These are phyloP conservation scores for Capromys pilorides DNA, from an alignment of 2,797 vertebrate species.

Conservation along the genomic window DNA sequence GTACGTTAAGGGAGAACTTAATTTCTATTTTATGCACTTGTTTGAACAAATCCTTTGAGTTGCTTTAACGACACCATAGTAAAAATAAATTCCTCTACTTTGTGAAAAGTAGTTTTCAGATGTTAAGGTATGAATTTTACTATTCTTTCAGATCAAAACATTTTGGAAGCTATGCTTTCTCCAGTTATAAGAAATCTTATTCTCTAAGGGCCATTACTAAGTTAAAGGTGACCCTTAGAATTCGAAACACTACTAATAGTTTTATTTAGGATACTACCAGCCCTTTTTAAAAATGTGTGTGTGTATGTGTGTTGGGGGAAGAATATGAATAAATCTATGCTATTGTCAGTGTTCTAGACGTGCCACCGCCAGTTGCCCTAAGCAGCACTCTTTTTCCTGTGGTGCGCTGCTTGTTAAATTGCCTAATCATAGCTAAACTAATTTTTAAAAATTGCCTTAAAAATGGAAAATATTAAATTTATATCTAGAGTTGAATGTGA, in stretches of 20 bases:
- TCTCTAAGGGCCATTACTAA: constrained; percentile 6
- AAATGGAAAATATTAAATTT: constrained; percentile 41
- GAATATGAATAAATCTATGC: background rate
- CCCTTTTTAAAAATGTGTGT: background rate
- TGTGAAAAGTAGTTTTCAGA: constrained; percentile 2
- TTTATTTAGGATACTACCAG: constrained; percentile 10
- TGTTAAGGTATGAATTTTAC: constrained; percentile 28
- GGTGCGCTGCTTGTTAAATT: constrained; percentile 50
- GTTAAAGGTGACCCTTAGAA: constrained; percentile 34
- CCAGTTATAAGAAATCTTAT: background rate
- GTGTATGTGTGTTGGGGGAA: no score
- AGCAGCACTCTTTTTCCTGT: background rate
- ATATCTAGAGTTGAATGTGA: constrained; percentile 43
- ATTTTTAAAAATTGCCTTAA: constrained; percentile 46
- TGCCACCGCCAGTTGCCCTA: background rate
- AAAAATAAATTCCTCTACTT: background rate
- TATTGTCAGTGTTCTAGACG: background rate
- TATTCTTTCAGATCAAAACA: constrained; percentile 52
- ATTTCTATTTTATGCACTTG: background rate
- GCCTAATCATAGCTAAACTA: background rate
- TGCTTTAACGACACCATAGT: constrained; percentile 18
- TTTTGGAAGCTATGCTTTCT: constrained; percentile 38
- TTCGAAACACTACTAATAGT: constrained; percentile 20
- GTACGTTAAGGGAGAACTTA: constrained; percentile 83
- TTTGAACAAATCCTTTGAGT: background rate